A percentile compares a stretch with the other conserved stretches of the same genome.
These are phyloP conservation scores for Leptodactylus fallax DNA, from an alignment of 2,797 vertebrate genomes.

Conservation along the genomic window DNA sequence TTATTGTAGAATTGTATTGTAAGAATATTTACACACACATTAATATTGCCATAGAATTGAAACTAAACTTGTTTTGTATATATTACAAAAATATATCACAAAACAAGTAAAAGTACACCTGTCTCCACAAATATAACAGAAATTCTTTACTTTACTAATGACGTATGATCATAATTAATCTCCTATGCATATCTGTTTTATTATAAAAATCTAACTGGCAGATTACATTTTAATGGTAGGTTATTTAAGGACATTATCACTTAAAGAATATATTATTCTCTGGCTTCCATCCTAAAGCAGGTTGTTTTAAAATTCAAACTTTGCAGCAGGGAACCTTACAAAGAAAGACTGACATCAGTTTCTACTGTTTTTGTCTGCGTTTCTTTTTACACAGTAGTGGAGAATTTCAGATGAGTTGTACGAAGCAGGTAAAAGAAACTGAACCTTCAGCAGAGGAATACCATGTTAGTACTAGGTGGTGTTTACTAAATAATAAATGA, in stretches of 20 bases:
- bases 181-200: background rate
- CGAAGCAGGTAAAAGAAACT: background rate
- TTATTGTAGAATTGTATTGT: too few relatives aligned
- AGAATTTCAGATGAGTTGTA: background rate
- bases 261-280: background rate
- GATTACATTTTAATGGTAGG: slow-evolving; percentile 12
- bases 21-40: background rate
- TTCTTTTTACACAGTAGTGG: background rate
- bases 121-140: too few relatives aligned
- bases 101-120: too few relatives aligned
- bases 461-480: background rate
- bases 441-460: background rate
- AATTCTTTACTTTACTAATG: too few relatives aligned
- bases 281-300: slow-evolving; percentile 12
- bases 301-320: slow-evolving; percentile 16
- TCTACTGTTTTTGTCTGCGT: background rate
- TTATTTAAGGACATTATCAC: slow-evolving; percentile 1
- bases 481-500: slow-evolving; percentile 37
- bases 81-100: too few relatives aligned
- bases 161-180: background rate
- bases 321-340: slow-evolving; percentile 23
- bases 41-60: background rate
- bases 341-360: background rate
- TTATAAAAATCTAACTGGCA: background rate
- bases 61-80: too few relatives aligned